Evolutionary conservation across 1,140 invertebrate genomes (phyloP).

Genomic region (Heliconius hewitsoni): DNA sequence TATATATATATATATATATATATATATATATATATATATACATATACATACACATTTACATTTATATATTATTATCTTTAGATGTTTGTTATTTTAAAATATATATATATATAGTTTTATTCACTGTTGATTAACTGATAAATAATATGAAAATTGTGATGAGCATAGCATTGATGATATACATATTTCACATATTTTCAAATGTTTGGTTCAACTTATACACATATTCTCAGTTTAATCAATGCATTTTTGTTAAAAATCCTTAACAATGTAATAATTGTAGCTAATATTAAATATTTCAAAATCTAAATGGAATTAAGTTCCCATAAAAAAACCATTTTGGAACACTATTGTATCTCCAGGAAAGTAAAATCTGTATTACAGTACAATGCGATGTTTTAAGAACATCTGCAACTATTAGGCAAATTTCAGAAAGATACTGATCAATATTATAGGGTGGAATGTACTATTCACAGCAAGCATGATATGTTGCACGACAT

Average conservation of each 20-base stretch:
- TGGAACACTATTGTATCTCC: conserved; percentile 5
- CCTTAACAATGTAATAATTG: not conserved
- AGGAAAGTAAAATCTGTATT: conserved; percentile 1
- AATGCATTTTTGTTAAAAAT: not conserved
- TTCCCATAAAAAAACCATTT: conserved; percentile 61
- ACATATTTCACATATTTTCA: conserved; percentile 80
- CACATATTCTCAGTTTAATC: not conserved
- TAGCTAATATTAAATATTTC: conserved; percentile 23
- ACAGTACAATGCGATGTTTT: not conserved
- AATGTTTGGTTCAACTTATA: conserved; percentile 62
- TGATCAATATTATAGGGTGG: no score
- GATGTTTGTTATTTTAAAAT: conserved; percentile 46
- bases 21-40: conserved; percentile 25
- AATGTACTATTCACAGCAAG: no score
- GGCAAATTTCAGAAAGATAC: not conserved
- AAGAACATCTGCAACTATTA: not conserved
- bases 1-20: conserved; percentile 21
- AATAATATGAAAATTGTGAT: conserved; percentile 58
- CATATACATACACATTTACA: conserved; percentile 37
- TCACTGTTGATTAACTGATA: conserved; percentile 48
- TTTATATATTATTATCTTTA: conserved; percentile 37
- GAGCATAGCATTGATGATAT: conserved; percentile 67
- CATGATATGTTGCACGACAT: no score
- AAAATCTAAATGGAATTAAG: conserved; percentile 76
- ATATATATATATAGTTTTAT: conserved; percentile 42